phyloP scores from a whole-genome alignment of 2,113 vertebrate species.

The Ovis canadensis region DNA sequence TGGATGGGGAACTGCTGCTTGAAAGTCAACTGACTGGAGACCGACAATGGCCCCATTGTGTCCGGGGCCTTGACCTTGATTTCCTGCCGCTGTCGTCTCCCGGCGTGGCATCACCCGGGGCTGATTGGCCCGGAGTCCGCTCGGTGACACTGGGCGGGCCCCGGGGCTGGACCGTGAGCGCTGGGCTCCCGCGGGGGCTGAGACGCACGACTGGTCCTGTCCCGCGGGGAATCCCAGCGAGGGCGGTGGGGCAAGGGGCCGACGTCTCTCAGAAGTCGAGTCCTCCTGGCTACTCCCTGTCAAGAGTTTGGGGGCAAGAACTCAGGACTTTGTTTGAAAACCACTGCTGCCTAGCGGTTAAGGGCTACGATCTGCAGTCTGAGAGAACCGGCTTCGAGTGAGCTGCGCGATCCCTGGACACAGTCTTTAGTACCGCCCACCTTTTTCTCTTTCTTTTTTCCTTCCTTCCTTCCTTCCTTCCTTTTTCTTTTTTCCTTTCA shows the following conservation, averaged over 20 bases:
- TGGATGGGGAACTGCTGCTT: constrained; percentile 49
- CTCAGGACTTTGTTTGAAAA: background rate
- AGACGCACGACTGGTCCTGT: background rate
- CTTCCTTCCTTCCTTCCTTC: background rate
- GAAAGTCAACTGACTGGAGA: constrained; percentile 66
- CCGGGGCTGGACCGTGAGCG: background rate
- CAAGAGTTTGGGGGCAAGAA: background rate
- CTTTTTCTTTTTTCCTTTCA: background rate
- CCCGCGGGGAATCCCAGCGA: background rate
- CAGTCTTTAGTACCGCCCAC: background rate
- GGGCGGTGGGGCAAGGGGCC: background rate
- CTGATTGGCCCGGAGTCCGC: constrained; percentile 57
- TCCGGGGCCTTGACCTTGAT: constrained; percentile 67
- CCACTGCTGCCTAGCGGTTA: background rate
- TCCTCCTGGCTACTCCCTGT: background rate
- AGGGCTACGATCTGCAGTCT: background rate
- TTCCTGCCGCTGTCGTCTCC: constrained; percentile 66
- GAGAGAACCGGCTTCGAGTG: background rate
- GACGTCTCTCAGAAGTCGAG: background rate
- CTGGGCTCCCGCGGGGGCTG: background rate
- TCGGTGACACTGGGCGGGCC: constrained; percentile 40
- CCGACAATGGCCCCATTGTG: constrained; percentile 61
- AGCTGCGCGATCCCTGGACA: background rate
- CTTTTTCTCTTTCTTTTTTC: background rate
- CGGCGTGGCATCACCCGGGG: constrained; percentile 44